A percentile compares a stretch with the other conserved stretches of the same genome.
Evolutionary conservation across 2,113 vertebrate genomes (phyloP).

Genomic region (Raja brachyura): DNA sequence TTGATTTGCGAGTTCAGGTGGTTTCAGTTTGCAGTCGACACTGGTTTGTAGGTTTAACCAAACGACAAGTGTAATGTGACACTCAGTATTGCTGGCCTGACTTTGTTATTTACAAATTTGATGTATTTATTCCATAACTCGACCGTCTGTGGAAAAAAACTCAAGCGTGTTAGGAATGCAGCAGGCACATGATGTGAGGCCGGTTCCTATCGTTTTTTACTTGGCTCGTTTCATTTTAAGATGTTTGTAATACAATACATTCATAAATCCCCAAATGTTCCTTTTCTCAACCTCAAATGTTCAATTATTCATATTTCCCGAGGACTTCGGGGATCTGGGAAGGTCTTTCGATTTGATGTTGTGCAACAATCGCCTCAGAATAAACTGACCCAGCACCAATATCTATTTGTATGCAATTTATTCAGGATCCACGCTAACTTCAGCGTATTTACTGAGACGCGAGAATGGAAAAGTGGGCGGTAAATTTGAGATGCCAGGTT

Average conservation of each 20-base stretch:
- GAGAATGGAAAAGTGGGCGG: background rate
- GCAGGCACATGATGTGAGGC: background rate
- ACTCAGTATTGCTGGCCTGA: background rate
- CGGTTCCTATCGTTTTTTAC: background rate
- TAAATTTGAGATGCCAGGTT: slow-evolving; percentile 18
- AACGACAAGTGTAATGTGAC: background rate
- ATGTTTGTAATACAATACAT: background rate
- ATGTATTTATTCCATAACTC: background rate
- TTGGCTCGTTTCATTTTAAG: background rate
- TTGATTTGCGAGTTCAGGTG: slow-evolving; percentile 69
- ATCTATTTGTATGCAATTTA: background rate
- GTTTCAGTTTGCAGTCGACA: slow-evolving; percentile 66
- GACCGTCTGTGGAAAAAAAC: background rate
- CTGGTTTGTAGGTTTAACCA: slow-evolving; percentile 33
- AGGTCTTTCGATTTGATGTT: slow-evolving; percentile 8
- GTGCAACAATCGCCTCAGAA: background rate
- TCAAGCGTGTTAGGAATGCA: background rate
- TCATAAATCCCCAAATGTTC: background rate
- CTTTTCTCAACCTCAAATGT: accelerated
- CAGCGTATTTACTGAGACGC: background rate
- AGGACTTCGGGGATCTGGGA: slow-evolving; percentile 22
- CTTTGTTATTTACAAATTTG: background rate
- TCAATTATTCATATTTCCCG: slow-evolving; percentile 26
- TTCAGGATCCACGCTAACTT: background rate
- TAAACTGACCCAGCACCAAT: background rate